Evolutionary conservation across 2,888 invertebrate species (phyloP), one percentile per base, ranked within the genome.

Genomic region (Drosophila mettleri): DNA sequence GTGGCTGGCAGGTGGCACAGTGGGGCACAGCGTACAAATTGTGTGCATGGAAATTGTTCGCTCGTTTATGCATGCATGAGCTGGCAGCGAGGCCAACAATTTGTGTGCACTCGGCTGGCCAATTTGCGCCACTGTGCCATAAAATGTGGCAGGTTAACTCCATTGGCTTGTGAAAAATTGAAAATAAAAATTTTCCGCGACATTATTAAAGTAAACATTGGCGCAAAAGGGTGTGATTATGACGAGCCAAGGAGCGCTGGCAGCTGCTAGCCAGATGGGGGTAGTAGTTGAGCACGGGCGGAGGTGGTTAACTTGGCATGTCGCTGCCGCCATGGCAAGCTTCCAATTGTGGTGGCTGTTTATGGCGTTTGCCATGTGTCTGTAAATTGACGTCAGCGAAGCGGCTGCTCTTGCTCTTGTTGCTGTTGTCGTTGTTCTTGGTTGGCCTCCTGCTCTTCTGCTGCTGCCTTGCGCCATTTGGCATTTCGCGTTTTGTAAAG

Each of bases 161-260:
- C 88, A 86, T 86, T 83, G 89, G 83, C 73, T 80, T 75, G 80
- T 78, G 69, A 72, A 83, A 85, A 86, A 85, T 88, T 80, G 88
- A 85, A 88, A 85, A 88, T 88, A 88, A 80, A 83, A 88, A 88
- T 86, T 86, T 86, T 84, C 81, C 87, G 84, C 81, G 85, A 88
- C 89, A 85, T 88, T 85, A 85, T 85, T 88, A 88, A 88, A 86
- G 88, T 78, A 85, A 85, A 85, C 89, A 85, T 86, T 80, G 78
- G 76, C 72, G 83, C 79, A 86, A 86, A 88, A 82, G 83, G 88
- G 83, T 83, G 83, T 88, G 83, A 83, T 86, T 83, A 83, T 83
- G 88, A 84, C 61, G 88, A 88, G 80, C 70, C 80, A 88, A 82
- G 77, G 59, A 75, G 71, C 58, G 49, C 58, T 61, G 79, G 72